Percentiles rank a stretch among this genome's conserved stretches.
These are phyloP conservation scores for Uromys caudimaculatus DNA, from an alignment of 2,797 vertebrate species.

Conservation along the genomic window DNA sequence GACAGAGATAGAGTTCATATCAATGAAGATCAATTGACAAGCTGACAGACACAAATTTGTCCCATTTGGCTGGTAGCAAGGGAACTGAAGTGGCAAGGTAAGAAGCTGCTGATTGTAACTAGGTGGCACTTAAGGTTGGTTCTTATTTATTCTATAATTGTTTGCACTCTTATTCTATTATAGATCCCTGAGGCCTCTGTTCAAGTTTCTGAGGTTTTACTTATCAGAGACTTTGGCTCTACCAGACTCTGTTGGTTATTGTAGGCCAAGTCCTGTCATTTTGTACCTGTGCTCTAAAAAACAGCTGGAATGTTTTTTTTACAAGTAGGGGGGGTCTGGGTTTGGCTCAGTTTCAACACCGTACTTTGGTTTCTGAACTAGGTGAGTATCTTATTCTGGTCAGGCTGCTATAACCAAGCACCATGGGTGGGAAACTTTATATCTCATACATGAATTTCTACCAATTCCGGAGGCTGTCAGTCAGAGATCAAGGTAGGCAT, in stretches of 20 bases:
- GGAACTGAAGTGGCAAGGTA: neutral
- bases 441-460: neutral
- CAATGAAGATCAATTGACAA: neutral
- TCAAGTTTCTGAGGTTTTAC: neutral
- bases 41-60: neutral
- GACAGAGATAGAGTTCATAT: neutral
- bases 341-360: neutral
- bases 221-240: neutral
- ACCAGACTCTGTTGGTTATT: neutral
- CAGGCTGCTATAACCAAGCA: neutral
- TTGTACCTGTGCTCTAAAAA: neutral
- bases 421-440: neutral
- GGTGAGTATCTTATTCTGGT: neutral
- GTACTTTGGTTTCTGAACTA: neutral
- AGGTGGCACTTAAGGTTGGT: neutral
- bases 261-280: neutral
- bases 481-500: neutral
- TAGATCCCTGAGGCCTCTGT: neutral
- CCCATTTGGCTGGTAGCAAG: neutral
- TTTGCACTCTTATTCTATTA: neutral
- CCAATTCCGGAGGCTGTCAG: neutral
- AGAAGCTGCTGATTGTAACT: neutral
- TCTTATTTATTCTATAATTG: neutral
- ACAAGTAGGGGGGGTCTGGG: neutral
- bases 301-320: neutral